Evolutionary conservation across 1,140 invertebrate genomes (phyloP).

Genomic region (Camponotus pennsylvanicus): DNA sequence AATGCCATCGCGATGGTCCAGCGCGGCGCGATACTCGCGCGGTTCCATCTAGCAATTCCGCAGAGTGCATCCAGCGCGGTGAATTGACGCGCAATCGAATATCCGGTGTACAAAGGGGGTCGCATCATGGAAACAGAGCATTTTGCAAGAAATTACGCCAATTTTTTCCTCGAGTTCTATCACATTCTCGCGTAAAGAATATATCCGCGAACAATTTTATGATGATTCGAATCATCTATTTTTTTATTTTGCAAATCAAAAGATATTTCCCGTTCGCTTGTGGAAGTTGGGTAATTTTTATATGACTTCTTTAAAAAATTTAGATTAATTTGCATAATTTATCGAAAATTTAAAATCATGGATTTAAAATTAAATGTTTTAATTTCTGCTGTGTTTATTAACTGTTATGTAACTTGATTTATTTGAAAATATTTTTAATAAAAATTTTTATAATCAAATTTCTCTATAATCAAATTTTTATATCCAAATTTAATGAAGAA

Average conservation of each 20-base stretch:
- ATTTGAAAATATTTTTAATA: neutral
- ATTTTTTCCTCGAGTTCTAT: constrained; percentile 1
- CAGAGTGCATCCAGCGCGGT: constrained; percentile 50
- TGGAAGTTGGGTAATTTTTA: neutral
- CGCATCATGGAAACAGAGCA: constrained; percentile 36
- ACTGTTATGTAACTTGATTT: neutral
- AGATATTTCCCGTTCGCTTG: neutral
- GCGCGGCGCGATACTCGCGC: neutral
- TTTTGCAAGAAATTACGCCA: constrained; percentile 39
- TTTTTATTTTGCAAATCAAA: neutral
- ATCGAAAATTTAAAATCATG: neutral
- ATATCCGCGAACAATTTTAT: neutral
- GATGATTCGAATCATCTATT: neutral
- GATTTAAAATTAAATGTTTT: neutral
- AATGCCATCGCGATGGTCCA: constrained; percentile 58
- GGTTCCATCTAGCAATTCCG: constrained; percentile 54
- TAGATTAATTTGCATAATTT: neutral
- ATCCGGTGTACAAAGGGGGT: constrained; percentile 14
- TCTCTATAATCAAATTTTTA: too few relatives aligned
- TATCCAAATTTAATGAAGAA: neutral
- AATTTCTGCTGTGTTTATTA: neutral
- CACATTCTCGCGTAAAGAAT: neutral
- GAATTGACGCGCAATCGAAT: constrained; percentile 63
- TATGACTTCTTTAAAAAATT: neutral
- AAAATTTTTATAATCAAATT: neutral